Conservation (phyloP, 2,797 vertebrate species). For the Anomalospiza imberbis region DNA sequence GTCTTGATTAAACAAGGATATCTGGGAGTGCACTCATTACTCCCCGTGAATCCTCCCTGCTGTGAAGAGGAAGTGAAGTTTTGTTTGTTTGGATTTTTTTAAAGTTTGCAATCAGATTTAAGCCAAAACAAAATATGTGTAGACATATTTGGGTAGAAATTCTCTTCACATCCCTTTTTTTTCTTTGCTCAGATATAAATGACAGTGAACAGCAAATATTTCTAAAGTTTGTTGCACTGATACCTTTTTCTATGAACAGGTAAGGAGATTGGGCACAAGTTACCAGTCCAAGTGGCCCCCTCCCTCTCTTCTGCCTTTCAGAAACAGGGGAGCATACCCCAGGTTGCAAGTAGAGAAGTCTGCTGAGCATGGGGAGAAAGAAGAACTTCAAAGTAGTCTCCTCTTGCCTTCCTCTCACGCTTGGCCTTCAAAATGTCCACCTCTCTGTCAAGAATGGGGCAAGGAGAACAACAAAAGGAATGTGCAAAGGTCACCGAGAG, state of each 20-base stretch:
- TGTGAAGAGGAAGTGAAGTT: not conserved
- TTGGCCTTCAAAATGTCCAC: not conserved
- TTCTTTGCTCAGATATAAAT: not conserved
- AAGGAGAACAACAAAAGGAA: not conserved
- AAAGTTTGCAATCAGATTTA: not conserved
- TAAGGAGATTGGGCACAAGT: not conserved
- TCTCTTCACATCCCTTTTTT: not conserved
- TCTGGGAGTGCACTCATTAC: not conserved
- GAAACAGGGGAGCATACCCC: not conserved
- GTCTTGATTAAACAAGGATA: not conserved
- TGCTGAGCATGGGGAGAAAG: not conserved
- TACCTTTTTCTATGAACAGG: not conserved
- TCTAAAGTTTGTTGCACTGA: not conserved
- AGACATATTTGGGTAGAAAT: not conserved
- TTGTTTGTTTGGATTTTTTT: not conserved
- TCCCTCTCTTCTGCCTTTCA: not conserved
- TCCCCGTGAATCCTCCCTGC: not conserved
- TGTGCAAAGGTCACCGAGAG: not conserved
- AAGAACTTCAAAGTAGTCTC: not conserved
- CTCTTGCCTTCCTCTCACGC: not conserved
- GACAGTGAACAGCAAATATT: not conserved
- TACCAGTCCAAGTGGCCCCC: not conserved
- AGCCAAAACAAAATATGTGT: not conserved
- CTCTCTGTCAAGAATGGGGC: not conserved
- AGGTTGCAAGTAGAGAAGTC: not conserved